Conservation (phyloP, 2,797 vertebrate genomes). For the Holocentrus rufus region DNA sequence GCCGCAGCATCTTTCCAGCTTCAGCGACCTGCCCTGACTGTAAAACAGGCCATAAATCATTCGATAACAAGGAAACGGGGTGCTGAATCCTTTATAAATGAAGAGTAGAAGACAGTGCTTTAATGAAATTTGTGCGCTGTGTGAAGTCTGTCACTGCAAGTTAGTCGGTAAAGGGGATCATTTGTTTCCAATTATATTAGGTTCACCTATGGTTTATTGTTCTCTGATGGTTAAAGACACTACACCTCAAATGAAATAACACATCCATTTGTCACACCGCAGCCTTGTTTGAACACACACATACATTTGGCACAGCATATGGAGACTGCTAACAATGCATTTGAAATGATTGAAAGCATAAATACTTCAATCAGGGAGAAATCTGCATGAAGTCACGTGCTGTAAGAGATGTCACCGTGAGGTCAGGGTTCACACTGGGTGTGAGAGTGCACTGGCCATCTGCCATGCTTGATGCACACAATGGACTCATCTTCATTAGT, state of each 20-base stretch:
- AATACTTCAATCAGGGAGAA: background rate
- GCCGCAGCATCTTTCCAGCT: background rate
- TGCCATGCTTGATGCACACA: conserved; percentile 40
- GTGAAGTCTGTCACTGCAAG: background rate
- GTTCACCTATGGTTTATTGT: conserved; percentile 1
- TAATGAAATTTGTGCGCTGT: background rate
- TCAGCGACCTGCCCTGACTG: conserved; percentile 38
- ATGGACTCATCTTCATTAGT: conserved; percentile 29
- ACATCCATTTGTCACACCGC: conserved; percentile 17
- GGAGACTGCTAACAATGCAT: background rate
- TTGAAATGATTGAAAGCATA: conserved; percentile 10
- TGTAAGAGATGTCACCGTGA: conserved; percentile 27
- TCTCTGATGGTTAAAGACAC: conserved; percentile 8
- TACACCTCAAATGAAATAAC: conserved; percentile 29
- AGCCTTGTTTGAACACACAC: conserved; percentile 16
- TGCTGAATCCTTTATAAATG: background rate
- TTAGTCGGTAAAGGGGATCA: background rate
- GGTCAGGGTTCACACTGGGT: conserved; percentile 48
- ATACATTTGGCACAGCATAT: background rate
- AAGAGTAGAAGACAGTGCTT: background rate
- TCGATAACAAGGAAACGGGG: background rate
- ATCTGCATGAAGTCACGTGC: background rate
- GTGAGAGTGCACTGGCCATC: conserved; percentile 47
- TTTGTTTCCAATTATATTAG: conserved; percentile 7
- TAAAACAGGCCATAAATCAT: conserved; percentile 40